These are phyloP conservation scores for Ianthella basta DNA, from an alignment of 37 sponge, comb jelly and placozoan genomes.

Conservation along the genomic window DNA sequence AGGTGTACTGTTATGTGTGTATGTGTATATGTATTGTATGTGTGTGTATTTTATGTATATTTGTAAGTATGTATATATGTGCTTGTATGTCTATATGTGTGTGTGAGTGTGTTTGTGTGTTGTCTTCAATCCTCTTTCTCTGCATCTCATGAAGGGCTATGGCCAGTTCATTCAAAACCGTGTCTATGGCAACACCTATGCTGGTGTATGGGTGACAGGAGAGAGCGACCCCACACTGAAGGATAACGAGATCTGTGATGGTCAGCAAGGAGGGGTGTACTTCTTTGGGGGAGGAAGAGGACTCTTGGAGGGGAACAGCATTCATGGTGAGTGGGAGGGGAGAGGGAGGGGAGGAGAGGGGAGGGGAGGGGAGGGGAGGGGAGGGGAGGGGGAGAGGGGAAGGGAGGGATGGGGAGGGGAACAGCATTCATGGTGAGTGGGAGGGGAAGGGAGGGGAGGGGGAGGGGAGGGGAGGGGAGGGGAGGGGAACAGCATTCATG, in stretches of 20 bases:
- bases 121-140: too few relatives aligned
- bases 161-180: conserved; percentile 89
- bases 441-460: conserved; percentile 84
- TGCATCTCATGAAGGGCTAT: too few relatives aligned
- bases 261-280: conserved; percentile 88
- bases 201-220: conserved; percentile 88
- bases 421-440: too few relatives aligned
- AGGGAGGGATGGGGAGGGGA: too few relatives aligned
- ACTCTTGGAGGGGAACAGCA: conserved; percentile 82
- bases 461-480: conserved; percentile 73
- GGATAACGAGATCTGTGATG: conserved; percentile 77
- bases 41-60: not conserved
- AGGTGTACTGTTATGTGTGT: not conserved
- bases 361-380: too few relatives aligned
- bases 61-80: not conserved
- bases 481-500: conserved; percentile 83
- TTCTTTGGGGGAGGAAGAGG: conserved; percentile 85
- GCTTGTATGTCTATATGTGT: not conserved
- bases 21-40: too few relatives aligned
- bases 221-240: conserved; percentile 83
- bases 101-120: conserved; percentile 4
- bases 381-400: too few relatives aligned
- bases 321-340: conserved; percentile 75
- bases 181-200: conserved; percentile 85
- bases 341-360: too few relatives aligned